phyloP scores from a whole-genome alignment of 2,888 invertebrate genomes.

The Rambutsinella grinnellia region DNA sequence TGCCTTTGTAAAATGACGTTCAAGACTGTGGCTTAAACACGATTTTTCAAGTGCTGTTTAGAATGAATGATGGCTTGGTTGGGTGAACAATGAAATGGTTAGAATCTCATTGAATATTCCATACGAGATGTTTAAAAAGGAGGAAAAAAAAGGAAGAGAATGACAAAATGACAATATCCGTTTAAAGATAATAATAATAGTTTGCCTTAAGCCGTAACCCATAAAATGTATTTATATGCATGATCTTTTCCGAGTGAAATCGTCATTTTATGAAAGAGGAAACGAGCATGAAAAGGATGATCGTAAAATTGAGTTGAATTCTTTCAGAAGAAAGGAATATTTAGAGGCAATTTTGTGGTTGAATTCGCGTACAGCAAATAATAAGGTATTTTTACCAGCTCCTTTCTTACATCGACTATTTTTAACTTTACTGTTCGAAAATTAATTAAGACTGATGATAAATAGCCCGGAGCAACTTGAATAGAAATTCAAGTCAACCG shows the following conservation, averaged over 20 bases:
- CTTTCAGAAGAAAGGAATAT: neutral
- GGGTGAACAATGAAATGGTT: neutral
- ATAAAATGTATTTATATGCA: conserved; percentile 1
- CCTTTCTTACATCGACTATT: neutral
- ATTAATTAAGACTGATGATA: no score
- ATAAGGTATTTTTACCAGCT: no score
- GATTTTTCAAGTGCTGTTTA: no score
- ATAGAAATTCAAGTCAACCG: no score
- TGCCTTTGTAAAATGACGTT: no score
- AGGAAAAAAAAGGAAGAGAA: neutral
- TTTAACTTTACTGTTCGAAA: no score
- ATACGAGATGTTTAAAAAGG: conserved; percentile 5
- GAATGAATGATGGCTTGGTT: neutral
- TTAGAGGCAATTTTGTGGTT: neutral
- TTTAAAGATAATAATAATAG: conserved; percentile 7
- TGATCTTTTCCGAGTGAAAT: conserved; percentile 4
- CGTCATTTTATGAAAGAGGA: neutral
- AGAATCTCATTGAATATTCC: conserved; percentile 43
- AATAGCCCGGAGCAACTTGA: no score
- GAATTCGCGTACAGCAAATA: no score
- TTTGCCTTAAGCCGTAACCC: conserved; percentile 27
- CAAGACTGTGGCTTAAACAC: no score
- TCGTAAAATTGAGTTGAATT: neutral
- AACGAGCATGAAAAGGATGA: neutral
- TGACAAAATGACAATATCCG: neutral